Percentiles rank a stretch among this genome's conserved stretches.
Evolutionary conservation across 2,113 vertebrate species (phyloP).

Genomic region (Herpailurus yagouaroundi): DNA sequence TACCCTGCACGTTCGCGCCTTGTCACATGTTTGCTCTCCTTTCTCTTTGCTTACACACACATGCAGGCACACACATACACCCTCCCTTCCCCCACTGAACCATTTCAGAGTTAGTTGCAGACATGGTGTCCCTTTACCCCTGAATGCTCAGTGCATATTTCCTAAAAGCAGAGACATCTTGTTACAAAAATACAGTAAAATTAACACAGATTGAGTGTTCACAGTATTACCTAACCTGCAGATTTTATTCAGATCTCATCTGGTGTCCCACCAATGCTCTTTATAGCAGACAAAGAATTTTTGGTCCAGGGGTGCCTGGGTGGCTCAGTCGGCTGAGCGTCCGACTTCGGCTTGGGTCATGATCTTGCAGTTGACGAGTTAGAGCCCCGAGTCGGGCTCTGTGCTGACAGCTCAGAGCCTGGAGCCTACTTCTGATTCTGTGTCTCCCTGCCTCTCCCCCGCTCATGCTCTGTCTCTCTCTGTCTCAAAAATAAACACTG

Average conservation of each 20-base stretch:
- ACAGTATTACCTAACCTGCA: not conserved
- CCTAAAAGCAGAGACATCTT: not conserved
- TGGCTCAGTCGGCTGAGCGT: too few species aligned
- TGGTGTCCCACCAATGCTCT: not conserved
- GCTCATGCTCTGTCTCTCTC: too few species aligned
- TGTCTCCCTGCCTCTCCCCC: too few species aligned
- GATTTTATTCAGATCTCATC: not conserved
- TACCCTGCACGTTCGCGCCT: not conserved
- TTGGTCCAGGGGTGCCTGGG: not conserved
- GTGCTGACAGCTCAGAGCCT: too few species aligned
- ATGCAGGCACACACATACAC: accelerated
- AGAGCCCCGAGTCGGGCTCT: too few species aligned
- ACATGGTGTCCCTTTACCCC: not conserved
- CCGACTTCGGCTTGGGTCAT: too few species aligned
- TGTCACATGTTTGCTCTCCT: not conserved
- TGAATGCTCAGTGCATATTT: not conserved
- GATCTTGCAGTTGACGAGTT: too few species aligned
- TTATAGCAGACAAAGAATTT: not conserved
- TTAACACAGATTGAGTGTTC: not conserved
- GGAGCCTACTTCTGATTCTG: too few species aligned
- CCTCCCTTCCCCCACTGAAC: not conserved
- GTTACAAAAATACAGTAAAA: not conserved
- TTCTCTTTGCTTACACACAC: not conserved
- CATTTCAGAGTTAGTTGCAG: not conserved
- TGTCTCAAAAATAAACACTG: too few species aligned